phyloP scores from a whole-genome alignment of 2,113 vertebrate genomes.

The Percopsis transmontana region DNA sequence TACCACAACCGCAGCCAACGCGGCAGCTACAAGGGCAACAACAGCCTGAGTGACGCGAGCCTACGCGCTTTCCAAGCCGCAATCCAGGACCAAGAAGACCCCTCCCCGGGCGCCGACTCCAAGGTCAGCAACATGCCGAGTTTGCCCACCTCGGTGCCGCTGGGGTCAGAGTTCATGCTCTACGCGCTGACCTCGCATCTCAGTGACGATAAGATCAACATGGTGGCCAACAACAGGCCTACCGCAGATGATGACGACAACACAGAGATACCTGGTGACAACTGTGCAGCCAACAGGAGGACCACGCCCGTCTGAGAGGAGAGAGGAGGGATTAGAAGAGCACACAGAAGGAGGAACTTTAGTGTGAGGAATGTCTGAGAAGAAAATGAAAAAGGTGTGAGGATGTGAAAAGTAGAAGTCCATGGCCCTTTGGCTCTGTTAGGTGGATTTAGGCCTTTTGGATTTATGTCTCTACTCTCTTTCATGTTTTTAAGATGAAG shows the following conservation, averaged over 20 bases:
- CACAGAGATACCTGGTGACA: constrained; percentile 50
- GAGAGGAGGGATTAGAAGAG: background rate
- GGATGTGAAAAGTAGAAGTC: too few relatives aligned
- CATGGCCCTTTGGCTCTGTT: too few relatives aligned
- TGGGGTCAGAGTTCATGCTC: constrained; percentile 63
- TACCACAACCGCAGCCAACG: constrained; percentile 60
- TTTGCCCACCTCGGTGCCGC: constrained; percentile 23
- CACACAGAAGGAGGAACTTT: background rate
- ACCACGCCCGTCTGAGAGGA: constrained; percentile 70
- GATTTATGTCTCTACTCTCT: too few relatives aligned
- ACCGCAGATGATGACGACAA: constrained; percentile 26
- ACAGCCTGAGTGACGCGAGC: constrained; percentile 41
- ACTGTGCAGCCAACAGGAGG: constrained; percentile 60
- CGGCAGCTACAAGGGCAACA: constrained; percentile 67
- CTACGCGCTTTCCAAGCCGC: constrained; percentile 45
- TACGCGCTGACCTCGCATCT: constrained; percentile 55
- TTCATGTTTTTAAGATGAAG: too few relatives aligned
- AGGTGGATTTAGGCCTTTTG: too few relatives aligned
- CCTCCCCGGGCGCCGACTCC: constrained; percentile 36
- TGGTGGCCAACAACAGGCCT: constrained; percentile 39
- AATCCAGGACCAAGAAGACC: constrained; percentile 45
- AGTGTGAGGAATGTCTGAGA: background rate
- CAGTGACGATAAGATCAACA: constrained; percentile 43
- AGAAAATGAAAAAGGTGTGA: background rate
- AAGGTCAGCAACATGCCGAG: constrained; percentile 42